Evolutionary conservation across 2,113 vertebrate genomes (phyloP).

Genomic region (Ptilorrhoa leucosticta): DNA sequence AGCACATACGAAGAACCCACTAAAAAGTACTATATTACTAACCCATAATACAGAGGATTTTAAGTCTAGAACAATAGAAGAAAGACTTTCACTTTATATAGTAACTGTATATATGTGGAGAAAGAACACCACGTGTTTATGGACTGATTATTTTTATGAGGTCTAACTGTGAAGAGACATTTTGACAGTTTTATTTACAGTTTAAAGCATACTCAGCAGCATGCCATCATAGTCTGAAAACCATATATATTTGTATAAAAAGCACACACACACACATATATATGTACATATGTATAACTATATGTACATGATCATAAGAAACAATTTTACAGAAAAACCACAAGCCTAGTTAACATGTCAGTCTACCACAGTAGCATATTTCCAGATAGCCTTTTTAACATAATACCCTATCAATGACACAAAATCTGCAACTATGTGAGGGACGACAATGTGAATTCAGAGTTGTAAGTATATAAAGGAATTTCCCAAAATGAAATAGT

Average conservation of each 20-base stretch:
- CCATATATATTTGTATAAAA: background rate
- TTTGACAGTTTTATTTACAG: slow-evolving; percentile 33
- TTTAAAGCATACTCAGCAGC: background rate
- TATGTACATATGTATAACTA: background rate
- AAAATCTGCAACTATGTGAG: background rate
- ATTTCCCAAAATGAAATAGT: background rate
- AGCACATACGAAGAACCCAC: background rate
- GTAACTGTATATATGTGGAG: background rate
- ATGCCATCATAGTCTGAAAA: background rate
- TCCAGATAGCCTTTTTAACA: background rate
- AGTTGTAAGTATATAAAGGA: background rate
- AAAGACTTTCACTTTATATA: background rate
- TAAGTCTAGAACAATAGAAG: background rate
- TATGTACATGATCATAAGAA: background rate
- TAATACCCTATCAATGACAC: background rate
- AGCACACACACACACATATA: background rate
- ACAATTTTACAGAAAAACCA: background rate
- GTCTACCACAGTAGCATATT: background rate
- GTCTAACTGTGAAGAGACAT: slow-evolving; percentile 21
- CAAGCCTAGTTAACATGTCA: background rate
- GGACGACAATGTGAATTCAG: background rate
- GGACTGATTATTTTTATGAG: slow-evolving; percentile 29
- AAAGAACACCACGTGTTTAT: slow-evolving; percentile 3
- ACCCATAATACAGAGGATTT: background rate
- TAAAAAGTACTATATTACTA: background rate